Percentiles rank a stretch among this genome's conserved stretches.
Conservation (phyloP, 2,888 invertebrate genomes). For the Macropis europaea region DNA sequence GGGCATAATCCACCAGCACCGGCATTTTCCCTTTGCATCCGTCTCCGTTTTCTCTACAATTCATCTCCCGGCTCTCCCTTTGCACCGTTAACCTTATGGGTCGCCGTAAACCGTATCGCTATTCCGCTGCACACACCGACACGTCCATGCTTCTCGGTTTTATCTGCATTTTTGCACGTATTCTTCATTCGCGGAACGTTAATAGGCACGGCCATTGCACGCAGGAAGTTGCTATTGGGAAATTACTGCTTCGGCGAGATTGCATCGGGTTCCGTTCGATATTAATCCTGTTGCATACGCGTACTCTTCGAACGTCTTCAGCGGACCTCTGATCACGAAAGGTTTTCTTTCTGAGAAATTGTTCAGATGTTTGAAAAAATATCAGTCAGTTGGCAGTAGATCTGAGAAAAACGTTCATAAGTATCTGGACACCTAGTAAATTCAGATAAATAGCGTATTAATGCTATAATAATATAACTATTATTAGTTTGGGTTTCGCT, state of each 20-base stretch:
- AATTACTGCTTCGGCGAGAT: too few relatives aligned
- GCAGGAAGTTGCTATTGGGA: neutral
- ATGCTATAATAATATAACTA: too few relatives aligned
- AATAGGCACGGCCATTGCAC: neutral
- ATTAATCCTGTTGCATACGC: neutral
- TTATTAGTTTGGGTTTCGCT: too few relatives aligned
- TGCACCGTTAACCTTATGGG: constrained; percentile 64
- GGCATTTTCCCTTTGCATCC: constrained; percentile 32
- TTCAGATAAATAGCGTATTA: too few relatives aligned
- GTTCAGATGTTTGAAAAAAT: too few relatives aligned
- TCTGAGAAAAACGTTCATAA: too few relatives aligned
- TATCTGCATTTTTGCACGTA: constrained; percentile 20
- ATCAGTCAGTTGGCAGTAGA: too few relatives aligned
- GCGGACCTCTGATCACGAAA: too few relatives aligned
- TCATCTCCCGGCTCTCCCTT: constrained; percentile 33
- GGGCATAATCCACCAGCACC: constrained; percentile 61
- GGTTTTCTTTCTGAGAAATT: too few relatives aligned
- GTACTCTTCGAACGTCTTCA: too few relatives aligned
- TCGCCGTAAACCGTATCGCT: constrained; percentile 69
- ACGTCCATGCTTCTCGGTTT: neutral
- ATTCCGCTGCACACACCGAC: constrained; percentile 56
- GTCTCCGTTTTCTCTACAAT: constrained; percentile 37
- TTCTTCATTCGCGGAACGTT: constrained; percentile 11
- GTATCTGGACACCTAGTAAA: too few relatives aligned
- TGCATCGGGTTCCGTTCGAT: neutral